These are phyloP conservation scores for Drepana falcataria DNA, from an alignment of 2,888 invertebrate genomes.

Conservation along the genomic window DNA sequence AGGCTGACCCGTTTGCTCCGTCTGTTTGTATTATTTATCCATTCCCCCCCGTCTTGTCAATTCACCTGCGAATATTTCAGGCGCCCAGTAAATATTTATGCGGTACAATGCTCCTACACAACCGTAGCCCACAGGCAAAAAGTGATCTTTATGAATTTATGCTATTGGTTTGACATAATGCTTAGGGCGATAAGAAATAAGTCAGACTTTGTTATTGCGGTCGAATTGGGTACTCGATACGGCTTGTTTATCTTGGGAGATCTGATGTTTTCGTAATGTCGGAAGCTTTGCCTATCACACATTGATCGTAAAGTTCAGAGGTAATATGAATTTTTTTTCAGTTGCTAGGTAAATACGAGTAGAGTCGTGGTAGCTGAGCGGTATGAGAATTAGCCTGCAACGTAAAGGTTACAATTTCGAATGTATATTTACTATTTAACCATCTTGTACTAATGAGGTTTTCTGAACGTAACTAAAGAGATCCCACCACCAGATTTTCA, in stretches of 20 bases:
- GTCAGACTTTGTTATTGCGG: background rate
- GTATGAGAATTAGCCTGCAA: too few relatives aligned
- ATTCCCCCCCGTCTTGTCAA: constrained; percentile 44
- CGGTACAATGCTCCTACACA: background rate
- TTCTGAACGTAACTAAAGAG: too few relatives aligned
- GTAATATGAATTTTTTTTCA: too few relatives aligned
- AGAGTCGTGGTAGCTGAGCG: too few relatives aligned
- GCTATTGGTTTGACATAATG: background rate
- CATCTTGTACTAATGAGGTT: too few relatives aligned
- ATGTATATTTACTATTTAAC: too few relatives aligned
- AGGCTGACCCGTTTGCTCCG: constrained; percentile 39
- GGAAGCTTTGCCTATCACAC: too few relatives aligned
- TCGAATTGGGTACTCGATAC: background rate
- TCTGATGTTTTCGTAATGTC: too few relatives aligned
- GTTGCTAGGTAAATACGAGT: too few relatives aligned
- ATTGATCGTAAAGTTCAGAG: too few relatives aligned
- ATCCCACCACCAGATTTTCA: too few relatives aligned
- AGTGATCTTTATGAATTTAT: background rate
- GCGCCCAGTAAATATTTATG: background rate
- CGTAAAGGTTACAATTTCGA: too few relatives aligned
- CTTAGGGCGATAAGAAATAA: background rate
- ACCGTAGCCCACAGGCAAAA: background rate
- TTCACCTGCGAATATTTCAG: constrained; percentile 43
- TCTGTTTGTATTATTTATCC: constrained; percentile 57
- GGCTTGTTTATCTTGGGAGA: background rate